phyloP scores from a whole-genome alignment of 2,888 invertebrate genomes.

The Polymixis lichenea region DNA sequence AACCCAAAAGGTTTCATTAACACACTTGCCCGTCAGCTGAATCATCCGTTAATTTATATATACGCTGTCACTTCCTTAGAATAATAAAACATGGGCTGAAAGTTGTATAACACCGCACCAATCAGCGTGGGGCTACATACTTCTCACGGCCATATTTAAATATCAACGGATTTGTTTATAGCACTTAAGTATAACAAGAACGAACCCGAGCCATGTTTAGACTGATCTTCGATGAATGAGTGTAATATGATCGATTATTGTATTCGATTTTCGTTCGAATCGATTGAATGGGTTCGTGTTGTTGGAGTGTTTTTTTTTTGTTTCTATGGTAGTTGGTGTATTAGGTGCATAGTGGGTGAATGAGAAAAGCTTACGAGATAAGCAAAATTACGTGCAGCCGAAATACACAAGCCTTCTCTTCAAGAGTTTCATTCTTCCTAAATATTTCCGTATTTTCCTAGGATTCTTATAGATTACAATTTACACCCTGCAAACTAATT shows the following conservation, averaged over 20 bases:
- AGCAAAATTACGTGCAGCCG: not conserved
- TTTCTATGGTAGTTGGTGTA: slow-evolving; percentile 1
- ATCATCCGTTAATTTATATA: slow-evolving; percentile 64
- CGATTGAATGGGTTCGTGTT: slow-evolving; percentile 59
- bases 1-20: not conserved
- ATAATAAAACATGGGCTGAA: slow-evolving; percentile 73
- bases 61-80: slow-evolving; percentile 69
- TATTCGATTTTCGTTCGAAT: slow-evolving; percentile 63
- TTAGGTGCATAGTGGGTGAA: not conserved
- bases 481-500: too few species aligned
- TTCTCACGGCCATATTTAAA: slow-evolving; percentile 86
- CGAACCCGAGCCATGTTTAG: slow-evolving; percentile 85
- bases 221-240: slow-evolving; percentile 87
- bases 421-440: too few species aligned
- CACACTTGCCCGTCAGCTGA: slow-evolving; percentile 16
- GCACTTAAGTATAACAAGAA: slow-evolving; percentile 79
- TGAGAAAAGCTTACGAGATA: not conserved
- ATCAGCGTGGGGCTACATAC: slow-evolving; percentile 59
- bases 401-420: not conserved
- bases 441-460: not conserved
- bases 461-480: not conserved
- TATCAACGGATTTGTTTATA: slow-evolving; percentile 84
- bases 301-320: slow-evolving; percentile 18
- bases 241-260: slow-evolving; percentile 75
- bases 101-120: slow-evolving; percentile 70